Percentiles rank a stretch among this genome's conserved stretches.
Conservation (phyloP, 2,888 invertebrate genomes). For the Dicranocentrus wangi region DNA sequence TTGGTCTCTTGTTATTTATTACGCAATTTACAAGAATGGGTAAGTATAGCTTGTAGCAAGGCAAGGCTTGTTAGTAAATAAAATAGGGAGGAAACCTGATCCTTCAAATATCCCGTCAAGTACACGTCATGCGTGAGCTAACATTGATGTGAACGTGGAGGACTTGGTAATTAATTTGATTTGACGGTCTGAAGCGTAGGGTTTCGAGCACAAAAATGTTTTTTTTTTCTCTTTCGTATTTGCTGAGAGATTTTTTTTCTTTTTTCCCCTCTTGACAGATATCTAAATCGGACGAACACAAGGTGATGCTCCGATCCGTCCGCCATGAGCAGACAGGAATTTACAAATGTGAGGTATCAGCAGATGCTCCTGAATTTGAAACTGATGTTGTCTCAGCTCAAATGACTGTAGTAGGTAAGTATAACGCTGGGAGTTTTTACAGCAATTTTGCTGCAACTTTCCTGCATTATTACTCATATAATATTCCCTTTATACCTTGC, state of each 20-base stretch:
- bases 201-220: neutral
- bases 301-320: conserved; percentile 71
- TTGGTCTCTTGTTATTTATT: conserved; percentile 27
- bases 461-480: too few species aligned
- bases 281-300: conserved; percentile 72
- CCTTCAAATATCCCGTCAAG: neutral
- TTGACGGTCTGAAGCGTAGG: too few species aligned
- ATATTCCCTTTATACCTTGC: too few species aligned
- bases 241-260: neutral
- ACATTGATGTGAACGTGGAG: neutral
- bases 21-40: neutral
- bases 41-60: too few species aligned
- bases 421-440: neutral
- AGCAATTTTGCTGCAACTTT: too few species aligned
- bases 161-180: neutral
- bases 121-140: neutral
- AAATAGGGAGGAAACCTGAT: conserved; percentile 10
- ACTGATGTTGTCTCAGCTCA: conserved; percentile 72
- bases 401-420: conserved; percentile 73
- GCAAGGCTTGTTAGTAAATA: conserved; percentile 13
- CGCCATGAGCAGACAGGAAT: conserved; percentile 72
- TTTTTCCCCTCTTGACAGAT: conserved; percentile 53
- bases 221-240: neutral
- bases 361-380: conserved; percentile 73
- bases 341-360: conserved; percentile 72